A percentile compares a stretch with the other conserved stretches of the same genome.
These are phyloP conservation scores for Pelecanoides urinatrix DNA, from an alignment of 2,113 vertebrate genomes.

Conservation along the genomic window DNA sequence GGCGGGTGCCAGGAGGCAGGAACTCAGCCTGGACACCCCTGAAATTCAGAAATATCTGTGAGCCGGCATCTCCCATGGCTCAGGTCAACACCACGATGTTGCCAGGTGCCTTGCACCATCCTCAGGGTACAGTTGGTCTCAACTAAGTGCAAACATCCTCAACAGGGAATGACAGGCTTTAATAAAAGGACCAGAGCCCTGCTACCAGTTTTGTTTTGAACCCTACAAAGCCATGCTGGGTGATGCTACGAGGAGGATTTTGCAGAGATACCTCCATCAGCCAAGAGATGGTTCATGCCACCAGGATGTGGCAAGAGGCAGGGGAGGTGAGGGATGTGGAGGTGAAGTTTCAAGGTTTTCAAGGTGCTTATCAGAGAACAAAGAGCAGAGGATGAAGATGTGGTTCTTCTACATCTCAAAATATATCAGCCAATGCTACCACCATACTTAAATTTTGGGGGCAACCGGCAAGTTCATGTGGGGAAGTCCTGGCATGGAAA, in stretches of 20 bases:
- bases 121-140: not conserved
- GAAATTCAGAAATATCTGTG: not conserved
- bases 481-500: not conserved
- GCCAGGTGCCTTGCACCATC: not conserved
- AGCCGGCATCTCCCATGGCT: not conserved
- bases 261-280: not conserved
- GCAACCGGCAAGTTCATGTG: not conserved
- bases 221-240: not conserved
- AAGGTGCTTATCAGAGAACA: no score
- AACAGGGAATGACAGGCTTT: no score
- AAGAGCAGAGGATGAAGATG: not conserved
- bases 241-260: not conserved
- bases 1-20: not conserved
- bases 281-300: not conserved
- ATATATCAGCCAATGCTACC: no score
- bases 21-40: not conserved
- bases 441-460: accelerated
- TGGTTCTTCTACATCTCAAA: not conserved
- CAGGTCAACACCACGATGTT: not conserved
- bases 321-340: not conserved
- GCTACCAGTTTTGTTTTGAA: not conserved
- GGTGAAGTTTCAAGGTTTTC: not conserved
- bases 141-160: not conserved
- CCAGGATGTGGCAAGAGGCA: not conserved
- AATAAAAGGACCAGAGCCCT: not conserved